phyloP scores from a whole-genome alignment of 2,888 invertebrate species.

The Willowsia nigromaculata region DNA sequence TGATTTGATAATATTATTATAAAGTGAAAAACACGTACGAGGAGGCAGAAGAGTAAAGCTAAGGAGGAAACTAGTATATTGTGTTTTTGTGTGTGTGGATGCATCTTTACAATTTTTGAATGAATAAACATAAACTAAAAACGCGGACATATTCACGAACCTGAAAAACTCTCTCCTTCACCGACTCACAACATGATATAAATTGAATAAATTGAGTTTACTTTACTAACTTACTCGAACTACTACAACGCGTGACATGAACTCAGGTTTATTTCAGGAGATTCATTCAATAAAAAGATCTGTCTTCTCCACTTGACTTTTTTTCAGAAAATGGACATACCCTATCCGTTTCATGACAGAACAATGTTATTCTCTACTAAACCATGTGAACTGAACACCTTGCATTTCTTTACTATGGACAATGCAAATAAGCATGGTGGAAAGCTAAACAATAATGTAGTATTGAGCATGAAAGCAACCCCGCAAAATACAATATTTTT shows the following conservation, averaged over 20 bases:
- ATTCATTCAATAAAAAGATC: slow-evolving; percentile 38
- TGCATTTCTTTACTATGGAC: background rate
- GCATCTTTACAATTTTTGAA: slow-evolving; percentile 26
- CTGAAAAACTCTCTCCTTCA: slow-evolving; percentile 41
- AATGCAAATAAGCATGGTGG: slow-evolving; percentile 11
- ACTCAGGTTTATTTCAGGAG: slow-evolving; percentile 36
- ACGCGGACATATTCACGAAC: slow-evolving; percentile 5
- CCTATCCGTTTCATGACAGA: slow-evolving; percentile 50
- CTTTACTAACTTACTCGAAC: slow-evolving; percentile 12
- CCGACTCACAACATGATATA: background rate
- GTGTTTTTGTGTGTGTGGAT: background rate
- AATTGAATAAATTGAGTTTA: slow-evolving; percentile 60
- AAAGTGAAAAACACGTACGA: background rate
- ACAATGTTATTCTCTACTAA: slow-evolving; percentile 5
- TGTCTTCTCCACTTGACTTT: slow-evolving; percentile 51
- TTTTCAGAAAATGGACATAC: slow-evolving; percentile 54
- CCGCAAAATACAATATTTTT: no score
- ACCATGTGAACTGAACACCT: background rate
- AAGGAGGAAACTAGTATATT: slow-evolving; percentile 33
- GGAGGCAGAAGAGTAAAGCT: background rate
- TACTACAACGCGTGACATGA: slow-evolving; percentile 54
- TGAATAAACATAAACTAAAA: background rate
- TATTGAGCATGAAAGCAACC: no score
- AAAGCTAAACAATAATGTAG: no score
- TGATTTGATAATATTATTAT: slow-evolving; percentile 32